phyloP scores from a whole-genome alignment of 2,888 invertebrate species.

The Spisula subtruncata region DNA sequence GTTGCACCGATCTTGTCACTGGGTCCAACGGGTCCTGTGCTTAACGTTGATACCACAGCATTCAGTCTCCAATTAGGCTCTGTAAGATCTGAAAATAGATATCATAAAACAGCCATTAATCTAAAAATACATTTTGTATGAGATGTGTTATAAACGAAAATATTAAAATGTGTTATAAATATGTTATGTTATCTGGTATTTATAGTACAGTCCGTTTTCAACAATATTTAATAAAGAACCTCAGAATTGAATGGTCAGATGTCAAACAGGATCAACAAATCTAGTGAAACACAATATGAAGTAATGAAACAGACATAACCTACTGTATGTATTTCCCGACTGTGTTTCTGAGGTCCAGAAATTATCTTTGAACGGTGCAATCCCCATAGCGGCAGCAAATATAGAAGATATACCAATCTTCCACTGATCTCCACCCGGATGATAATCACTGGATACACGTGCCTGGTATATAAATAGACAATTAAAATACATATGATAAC shows the following conservation, averaged over 20 bases:
- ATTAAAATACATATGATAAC: too few species aligned
- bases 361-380: slow-evolving; percentile 84
- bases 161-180: too few species aligned
- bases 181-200: too few species aligned
- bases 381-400: slow-evolving; percentile 80
- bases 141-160: too few species aligned
- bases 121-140: too few species aligned
- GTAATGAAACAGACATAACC: background rate
- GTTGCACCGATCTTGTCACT: slow-evolving; percentile 78
- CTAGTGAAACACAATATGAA: too few species aligned
- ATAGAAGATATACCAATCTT: slow-evolving; percentile 83
- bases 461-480: slow-evolving; percentile 68
- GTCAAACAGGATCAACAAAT: too few species aligned
- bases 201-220: too few species aligned
- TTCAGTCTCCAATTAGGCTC: slow-evolving; percentile 78
- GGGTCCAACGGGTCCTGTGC: slow-evolving; percentile 80
- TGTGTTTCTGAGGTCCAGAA: slow-evolving; percentile 83
- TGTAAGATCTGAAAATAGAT: slow-evolving; percentile 48
- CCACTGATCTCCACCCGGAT: slow-evolving; percentile 78
- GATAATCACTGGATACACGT: slow-evolving; percentile 81
- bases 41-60: slow-evolving; percentile 76
- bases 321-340: slow-evolving; percentile 80
- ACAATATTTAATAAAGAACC: too few species aligned
- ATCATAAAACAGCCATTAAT: background rate
- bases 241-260: too few species aligned